These are phyloP conservation scores for Netelia melanura DNA, from an alignment of 2,888 invertebrate genomes.

Conservation along the genomic window DNA sequence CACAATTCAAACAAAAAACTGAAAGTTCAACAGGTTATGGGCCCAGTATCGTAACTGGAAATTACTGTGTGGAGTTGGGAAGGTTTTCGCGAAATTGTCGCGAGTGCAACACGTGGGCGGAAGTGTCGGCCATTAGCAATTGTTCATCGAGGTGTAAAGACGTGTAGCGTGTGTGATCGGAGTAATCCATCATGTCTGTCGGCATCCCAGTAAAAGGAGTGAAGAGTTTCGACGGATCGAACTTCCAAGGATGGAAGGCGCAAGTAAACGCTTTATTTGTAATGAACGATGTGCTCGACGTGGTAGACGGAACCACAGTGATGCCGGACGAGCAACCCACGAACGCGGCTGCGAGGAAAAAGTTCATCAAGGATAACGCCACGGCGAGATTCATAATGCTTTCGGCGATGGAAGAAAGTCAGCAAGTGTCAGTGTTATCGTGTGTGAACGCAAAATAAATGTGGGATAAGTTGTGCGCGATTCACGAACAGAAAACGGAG, in stretches of 20 bases:
- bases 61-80: not conserved
- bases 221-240: too few species aligned
- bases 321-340: conserved; percentile 14
- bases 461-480: conserved; percentile 52
- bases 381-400: conserved; percentile 63
- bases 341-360: conserved; percentile 27
- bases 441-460: conserved; percentile 55
- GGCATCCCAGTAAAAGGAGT: too few species aligned
- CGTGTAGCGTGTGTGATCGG: conserved; percentile 15
- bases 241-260: too few species aligned
- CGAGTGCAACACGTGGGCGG: not conserved
- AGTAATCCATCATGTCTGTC: too few species aligned
- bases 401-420: conserved; percentile 59
- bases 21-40: conserved; percentile 1
- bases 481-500: conserved; percentile 64
- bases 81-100: not conserved
- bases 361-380: conserved; percentile 52
- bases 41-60: conserved; percentile 17
- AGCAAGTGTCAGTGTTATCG: conserved; percentile 56
- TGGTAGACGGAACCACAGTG: conserved; percentile 32
- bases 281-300: conserved; percentile 31
- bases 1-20: too few species aligned
- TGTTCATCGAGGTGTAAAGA: conserved; percentile 34
- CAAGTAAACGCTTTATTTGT: not conserved
- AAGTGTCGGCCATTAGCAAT: conserved; percentile 31